Percentiles rank a stretch among this genome's conserved stretches.
phyloP scores from a whole-genome alignment of 2,888 invertebrate genomes.

The Tenthredo notha region DNA sequence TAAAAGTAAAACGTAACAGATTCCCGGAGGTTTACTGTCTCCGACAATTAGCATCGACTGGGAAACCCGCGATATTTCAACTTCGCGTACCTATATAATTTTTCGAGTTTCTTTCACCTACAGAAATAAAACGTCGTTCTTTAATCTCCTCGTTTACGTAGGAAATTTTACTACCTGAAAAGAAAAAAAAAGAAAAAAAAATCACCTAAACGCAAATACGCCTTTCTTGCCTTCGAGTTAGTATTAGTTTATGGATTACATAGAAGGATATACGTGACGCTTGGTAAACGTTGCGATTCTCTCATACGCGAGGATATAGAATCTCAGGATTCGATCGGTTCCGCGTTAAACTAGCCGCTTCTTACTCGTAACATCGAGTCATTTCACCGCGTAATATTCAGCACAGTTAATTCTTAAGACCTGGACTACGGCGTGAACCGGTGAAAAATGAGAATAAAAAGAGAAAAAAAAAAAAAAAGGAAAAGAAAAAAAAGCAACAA shows the following conservation, averaged over 20 bases:
- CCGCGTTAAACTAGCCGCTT: not conserved
- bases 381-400: not conserved
- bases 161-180: too few species aligned
- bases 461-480: not conserved
- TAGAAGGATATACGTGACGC: not conserved
- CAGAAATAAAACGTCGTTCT: too few species aligned
- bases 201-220: too few species aligned
- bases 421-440: not conserved
- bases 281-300: not conserved
- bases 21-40: not conserved
- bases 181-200: too few species aligned
- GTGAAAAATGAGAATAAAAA: not conserved
- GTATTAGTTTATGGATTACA: not conserved
- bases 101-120: not conserved
- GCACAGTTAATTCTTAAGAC: not conserved
- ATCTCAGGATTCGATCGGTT: not conserved
- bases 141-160: too few species aligned
- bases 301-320: not conserved
- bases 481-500: not conserved
- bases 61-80: not conserved
- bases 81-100: not conserved
- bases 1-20: not conserved
- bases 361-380: not conserved
- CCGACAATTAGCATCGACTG: constrained; percentile 6
- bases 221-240: not conserved